Conservation (phyloP, 1,140 invertebrate species). For the Ceratina calcarata region DNA sequence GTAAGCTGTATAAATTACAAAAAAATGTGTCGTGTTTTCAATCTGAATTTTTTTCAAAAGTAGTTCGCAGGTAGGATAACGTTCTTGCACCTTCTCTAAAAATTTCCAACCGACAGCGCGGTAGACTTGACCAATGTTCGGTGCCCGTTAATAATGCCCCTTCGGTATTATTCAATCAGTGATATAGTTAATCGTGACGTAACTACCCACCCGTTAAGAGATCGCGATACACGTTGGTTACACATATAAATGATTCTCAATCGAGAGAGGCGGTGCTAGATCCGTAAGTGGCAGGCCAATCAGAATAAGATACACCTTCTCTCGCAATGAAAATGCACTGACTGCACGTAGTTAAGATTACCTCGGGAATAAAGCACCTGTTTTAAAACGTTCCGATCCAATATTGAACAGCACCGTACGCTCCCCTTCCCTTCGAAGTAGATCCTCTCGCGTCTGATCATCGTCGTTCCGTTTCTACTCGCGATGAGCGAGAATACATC, state of each 20-base stretch:
- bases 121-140: not conserved
- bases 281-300: slow-evolving; percentile 41
- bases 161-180: not conserved
- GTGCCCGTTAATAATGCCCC: not conserved
- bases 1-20: slow-evolving; percentile 14
- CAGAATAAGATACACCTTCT: slow-evolving; percentile 29
- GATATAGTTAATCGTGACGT: slow-evolving; percentile 9
- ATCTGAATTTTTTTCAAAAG: not conserved
- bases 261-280: slow-evolving; percentile 24
- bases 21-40: not conserved
- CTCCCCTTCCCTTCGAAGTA: not conserved
- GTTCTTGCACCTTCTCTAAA: not conserved
- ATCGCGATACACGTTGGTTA: not conserved
- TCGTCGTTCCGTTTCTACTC: not conserved
- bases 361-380: not conserved
- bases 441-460: not conserved
- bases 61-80: too few relatives aligned
- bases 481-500: not conserved
- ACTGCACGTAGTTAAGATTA: slow-evolving; percentile 4
- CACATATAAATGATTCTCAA: slow-evolving; percentile 24
- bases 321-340: not conserved
- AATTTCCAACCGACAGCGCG: not conserved
- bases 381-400: slow-evolving; percentile 2
- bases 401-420: not conserved
- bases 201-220: slow-evolving; percentile 21